These are phyloP conservation scores for Molothrus aeneus DNA, from an alignment of 2,797 vertebrate genomes.

Conservation along the genomic window DNA sequence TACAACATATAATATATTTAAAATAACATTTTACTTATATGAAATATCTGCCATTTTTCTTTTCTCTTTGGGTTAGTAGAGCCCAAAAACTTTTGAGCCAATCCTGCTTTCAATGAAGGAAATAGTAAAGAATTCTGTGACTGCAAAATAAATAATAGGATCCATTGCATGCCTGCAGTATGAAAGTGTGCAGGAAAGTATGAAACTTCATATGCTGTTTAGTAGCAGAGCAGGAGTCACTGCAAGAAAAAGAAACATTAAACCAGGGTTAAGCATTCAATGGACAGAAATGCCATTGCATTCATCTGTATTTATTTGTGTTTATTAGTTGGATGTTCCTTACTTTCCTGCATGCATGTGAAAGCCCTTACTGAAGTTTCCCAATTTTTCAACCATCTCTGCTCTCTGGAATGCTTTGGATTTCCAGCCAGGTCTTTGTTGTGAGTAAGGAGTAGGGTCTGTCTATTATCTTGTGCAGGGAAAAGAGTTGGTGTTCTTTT, in stretches of 20 bases:
- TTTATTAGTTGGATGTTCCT: not conserved
- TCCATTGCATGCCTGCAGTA: not conserved
- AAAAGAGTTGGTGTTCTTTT: slow-evolving; percentile 21
- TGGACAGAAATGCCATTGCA: not conserved
- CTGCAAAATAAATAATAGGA: not conserved
- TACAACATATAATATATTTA: not conserved
- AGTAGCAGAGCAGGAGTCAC: not conserved
- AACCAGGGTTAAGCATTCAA: not conserved
- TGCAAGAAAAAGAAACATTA: not conserved
- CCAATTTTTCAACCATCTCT: not conserved
- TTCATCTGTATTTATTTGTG: not conserved
- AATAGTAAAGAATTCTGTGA: not conserved
- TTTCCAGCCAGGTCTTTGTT: slow-evolving; percentile 1
- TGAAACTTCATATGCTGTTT: not conserved
- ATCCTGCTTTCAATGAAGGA: not conserved
- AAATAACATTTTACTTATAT: not conserved
- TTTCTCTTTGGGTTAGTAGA: not conserved
- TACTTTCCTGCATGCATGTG: not conserved
- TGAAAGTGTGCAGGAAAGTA: not conserved
- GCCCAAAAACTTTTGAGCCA: not conserved
- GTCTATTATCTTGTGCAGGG: not conserved
- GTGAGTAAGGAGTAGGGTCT: not conserved
- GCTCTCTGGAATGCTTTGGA: not conserved
- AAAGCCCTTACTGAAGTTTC: not conserved
- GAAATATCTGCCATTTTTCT: not conserved